Evolutionary conservation across 1,140 invertebrate species (phyloP).

Genomic region (Armadillidium nasatum): DNA sequence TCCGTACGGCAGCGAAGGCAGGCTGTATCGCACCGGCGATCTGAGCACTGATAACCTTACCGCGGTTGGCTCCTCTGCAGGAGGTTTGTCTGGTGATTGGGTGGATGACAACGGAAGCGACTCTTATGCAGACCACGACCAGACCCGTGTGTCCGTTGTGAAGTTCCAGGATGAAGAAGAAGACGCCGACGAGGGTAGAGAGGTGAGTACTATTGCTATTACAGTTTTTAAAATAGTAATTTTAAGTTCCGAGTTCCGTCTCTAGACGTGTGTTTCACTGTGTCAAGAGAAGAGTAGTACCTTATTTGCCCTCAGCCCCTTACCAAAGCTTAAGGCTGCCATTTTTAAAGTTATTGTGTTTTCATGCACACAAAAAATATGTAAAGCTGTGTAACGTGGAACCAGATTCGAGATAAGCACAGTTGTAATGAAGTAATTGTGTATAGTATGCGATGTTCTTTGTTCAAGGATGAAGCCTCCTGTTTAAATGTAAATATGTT

Average conservation of each 20-base stretch:
- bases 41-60: constrained; percentile 45
- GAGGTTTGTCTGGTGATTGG: constrained; percentile 29
- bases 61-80: constrained; percentile 40
- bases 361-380: too few species aligned
- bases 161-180: constrained; percentile 70
- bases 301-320: too few species aligned
- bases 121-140: constrained; percentile 64
- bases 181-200: constrained; percentile 36
- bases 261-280: not conserved
- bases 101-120: constrained; percentile 55
- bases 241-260: not conserved
- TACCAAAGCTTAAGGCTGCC: too few species aligned
- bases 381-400: too few species aligned
- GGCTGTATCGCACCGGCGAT: constrained; percentile 44
- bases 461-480: too few species aligned
- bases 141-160: constrained; percentile 74
- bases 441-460: too few species aligned
- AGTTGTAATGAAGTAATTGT: too few species aligned
- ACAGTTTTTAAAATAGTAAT: not conserved
- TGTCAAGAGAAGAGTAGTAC: too few species aligned
- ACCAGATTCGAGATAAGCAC: too few species aligned
- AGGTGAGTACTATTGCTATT: constrained; percentile 31
- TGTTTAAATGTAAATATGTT: too few species aligned
- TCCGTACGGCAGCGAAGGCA: constrained; percentile 45
- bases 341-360: too few species aligned